Conservation (phyloP, 2,113 vertebrate species). For the Catharus minimus region DNA sequence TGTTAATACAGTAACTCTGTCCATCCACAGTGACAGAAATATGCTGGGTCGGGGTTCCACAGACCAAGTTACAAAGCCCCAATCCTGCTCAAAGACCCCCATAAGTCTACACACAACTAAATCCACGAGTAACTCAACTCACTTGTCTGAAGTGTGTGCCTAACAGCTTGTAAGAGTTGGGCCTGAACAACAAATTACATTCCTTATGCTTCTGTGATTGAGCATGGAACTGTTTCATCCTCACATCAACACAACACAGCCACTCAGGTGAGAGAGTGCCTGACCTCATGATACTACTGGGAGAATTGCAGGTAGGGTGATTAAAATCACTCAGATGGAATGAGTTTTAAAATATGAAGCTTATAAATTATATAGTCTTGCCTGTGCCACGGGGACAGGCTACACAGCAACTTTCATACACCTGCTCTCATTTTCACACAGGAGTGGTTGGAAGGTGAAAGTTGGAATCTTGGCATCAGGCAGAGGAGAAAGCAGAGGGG, state of each 20-base stretch:
- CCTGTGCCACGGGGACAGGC: not conserved
- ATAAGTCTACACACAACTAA: not conserved
- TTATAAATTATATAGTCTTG: conserved; percentile 38
- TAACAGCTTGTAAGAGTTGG: not conserved
- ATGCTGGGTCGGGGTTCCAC: not conserved
- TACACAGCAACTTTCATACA: not conserved
- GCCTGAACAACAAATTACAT: conserved; percentile 11
- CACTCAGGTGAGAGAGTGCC: not conserved
- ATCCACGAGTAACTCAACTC: not conserved
- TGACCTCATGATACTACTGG: not conserved
- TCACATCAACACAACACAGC: not conserved
- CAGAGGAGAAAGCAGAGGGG: not conserved
- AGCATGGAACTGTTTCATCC: not conserved
- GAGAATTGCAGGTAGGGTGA: conserved; percentile 3
- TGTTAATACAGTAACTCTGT: not conserved
- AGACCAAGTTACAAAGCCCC: not conserved
- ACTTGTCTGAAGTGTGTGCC: not conserved
- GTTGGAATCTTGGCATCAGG: not conserved
- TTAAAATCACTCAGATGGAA: conserved; percentile 28
- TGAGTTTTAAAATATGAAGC: conserved; percentile 23
- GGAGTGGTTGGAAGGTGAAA: not conserved
- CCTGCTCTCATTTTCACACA: not conserved
- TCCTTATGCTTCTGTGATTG: not conserved
- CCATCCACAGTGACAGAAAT: not conserved
- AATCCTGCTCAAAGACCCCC: not conserved